Conservation (phyloP, 2,113 vertebrate species). For the Oceanites oceanicus region DNA sequence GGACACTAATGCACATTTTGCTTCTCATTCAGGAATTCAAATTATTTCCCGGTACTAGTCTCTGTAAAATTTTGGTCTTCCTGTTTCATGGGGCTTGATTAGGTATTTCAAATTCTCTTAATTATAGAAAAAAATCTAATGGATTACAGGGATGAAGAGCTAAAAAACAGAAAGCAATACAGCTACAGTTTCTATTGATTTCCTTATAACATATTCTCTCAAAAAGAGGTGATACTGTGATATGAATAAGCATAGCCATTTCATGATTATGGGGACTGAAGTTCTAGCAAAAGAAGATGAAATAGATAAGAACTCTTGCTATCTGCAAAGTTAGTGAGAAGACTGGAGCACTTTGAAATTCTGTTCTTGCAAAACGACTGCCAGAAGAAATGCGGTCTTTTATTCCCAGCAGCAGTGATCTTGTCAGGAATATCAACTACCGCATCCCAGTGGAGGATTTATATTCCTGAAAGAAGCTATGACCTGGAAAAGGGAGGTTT, state of each 20-base stretch:
- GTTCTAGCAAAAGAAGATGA: background rate
- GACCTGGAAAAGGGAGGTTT: conserved; percentile 4
- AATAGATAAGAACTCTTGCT: background rate
- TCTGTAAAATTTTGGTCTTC: background rate
- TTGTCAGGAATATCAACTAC: conserved; percentile 38
- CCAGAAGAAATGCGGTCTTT: background rate
- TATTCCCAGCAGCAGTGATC: background rate
- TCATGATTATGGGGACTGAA: background rate
- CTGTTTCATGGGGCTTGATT: background rate
- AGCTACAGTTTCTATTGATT: background rate
- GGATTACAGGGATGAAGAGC: background rate
- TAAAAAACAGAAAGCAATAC: background rate
- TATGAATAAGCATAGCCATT: background rate
- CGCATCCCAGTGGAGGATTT: background rate
- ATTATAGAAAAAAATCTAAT: background rate
- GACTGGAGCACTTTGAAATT: background rate
- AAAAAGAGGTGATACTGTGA: background rate
- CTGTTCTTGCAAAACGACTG: background rate
- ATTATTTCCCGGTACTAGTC: background rate
- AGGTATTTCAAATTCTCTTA: background rate
- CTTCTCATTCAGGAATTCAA: background rate
- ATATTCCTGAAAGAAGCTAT: conserved; percentile 19
- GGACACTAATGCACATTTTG: background rate
- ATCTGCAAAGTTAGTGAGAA: background rate
- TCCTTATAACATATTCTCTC: background rate